Evolutionary conservation across 1,140 invertebrate species (phyloP).

Genomic region (Ceratina japonica): DNA sequence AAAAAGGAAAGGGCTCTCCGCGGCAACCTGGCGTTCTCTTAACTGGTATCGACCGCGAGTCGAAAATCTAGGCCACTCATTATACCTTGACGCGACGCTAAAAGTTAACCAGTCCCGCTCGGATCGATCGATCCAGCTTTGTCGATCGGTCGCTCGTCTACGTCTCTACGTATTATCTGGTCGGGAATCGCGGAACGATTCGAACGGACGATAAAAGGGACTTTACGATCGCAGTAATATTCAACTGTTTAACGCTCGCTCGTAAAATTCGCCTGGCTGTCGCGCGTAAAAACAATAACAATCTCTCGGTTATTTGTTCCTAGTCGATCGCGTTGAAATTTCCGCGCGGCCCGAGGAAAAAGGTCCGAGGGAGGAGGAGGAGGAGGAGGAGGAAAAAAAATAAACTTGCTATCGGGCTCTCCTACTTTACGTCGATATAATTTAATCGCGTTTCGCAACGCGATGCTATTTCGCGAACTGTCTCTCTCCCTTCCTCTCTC

Average conservation of each 20-base stretch:
- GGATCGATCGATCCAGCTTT: slow-evolving; percentile 42
- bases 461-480: slow-evolving; percentile 22
- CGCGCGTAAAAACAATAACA: slow-evolving; percentile 65
- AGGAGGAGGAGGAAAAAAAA: slow-evolving; percentile 32
- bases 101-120: slow-evolving; percentile 20
- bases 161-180: slow-evolving; percentile 32
- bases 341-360: neutral
- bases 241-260: slow-evolving; percentile 63
- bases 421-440: slow-evolving; percentile 29
- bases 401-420: slow-evolving; percentile 25
- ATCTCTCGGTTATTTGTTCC: slow-evolving; percentile 63
- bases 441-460: slow-evolving; percentile 39
- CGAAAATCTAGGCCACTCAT: slow-evolving; percentile 32
- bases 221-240: slow-evolving; percentile 66
- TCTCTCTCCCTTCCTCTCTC: neutral
- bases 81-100: slow-evolving; percentile 26
- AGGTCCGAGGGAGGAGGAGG: neutral
- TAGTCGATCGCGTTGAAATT: slow-evolving; percentile 32
- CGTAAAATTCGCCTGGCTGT: slow-evolving; percentile 65
- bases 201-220: slow-evolving; percentile 63
- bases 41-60: slow-evolving; percentile 15
- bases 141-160: slow-evolving; percentile 27
- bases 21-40: slow-evolving; percentile 9
- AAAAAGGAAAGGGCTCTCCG: neutral
- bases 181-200: slow-evolving; percentile 62